Conservation (phyloP, 2,797 vertebrate species). For the Myotis findleyi region DNA sequence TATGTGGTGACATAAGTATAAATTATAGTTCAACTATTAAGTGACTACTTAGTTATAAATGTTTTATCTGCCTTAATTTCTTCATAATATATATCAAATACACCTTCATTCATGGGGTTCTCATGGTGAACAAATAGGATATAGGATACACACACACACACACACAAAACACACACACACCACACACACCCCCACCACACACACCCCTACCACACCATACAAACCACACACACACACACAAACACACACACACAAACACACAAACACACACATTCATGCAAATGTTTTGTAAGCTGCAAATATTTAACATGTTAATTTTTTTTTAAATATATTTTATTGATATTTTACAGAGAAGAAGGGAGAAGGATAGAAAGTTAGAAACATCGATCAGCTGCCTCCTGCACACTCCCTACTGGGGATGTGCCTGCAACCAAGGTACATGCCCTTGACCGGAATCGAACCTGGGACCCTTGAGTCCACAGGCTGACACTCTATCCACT, state of each 20-base stretch:
- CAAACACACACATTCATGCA: accelerated
- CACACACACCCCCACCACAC: too few relatives aligned
- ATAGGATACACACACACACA: not conserved
- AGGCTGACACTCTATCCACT: too few relatives aligned
- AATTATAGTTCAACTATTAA: not conserved
- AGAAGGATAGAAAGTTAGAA: too few relatives aligned
- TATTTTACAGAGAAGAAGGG: too few relatives aligned
- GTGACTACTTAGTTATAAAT: not conserved
- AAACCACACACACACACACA: not conserved
- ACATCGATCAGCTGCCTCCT: too few relatives aligned
- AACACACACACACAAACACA: not conserved
- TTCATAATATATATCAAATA: not conserved
- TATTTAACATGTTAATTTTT: not conserved
- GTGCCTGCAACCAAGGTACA: too few relatives aligned
- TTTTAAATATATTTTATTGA: too few relatives aligned
- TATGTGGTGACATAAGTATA: not conserved
- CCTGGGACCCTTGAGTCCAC: too few relatives aligned
- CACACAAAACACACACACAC: not conserved
- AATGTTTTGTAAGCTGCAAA: not conserved
- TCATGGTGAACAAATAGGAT: not conserved
- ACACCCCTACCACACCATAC: too few relatives aligned
- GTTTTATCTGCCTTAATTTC: not conserved
- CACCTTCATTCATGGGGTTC: not conserved
- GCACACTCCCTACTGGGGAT: too few relatives aligned
- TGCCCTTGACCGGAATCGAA: too few relatives aligned